phyloP scores from a whole-genome alignment of 2,113 vertebrate genomes.

The Choloepus hoffmanni region DNA sequence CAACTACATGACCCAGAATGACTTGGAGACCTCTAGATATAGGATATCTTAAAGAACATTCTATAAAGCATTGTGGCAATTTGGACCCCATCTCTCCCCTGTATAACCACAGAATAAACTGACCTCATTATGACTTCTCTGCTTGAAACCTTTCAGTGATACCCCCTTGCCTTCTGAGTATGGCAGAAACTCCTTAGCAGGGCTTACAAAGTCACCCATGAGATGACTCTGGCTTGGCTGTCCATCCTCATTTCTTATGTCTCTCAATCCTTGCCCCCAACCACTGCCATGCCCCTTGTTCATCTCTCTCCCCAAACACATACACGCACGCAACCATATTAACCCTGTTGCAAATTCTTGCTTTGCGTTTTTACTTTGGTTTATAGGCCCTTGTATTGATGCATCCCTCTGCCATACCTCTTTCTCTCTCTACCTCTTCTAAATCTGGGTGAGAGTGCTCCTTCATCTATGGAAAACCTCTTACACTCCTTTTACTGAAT shows the following conservation, averaged over 20 bases:
- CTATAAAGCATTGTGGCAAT: neutral
- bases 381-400: neutral
- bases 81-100: neutral
- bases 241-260: neutral
- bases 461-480: neutral
- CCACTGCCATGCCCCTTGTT: too few species aligned
- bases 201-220: neutral
- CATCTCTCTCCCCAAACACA: neutral
- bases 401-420: neutral
- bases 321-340: neutral
- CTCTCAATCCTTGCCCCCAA: neutral
- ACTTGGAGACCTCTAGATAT: neutral
- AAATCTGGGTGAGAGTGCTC: neutral
- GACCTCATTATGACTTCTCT: neutral
- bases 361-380: neutral
- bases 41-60: neutral
- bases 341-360: neutral
- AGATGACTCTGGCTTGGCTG: neutral
- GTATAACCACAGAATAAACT: neutral
- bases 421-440: neutral
- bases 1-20: neutral
- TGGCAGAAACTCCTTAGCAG: neutral
- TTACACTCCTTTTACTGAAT: neutral
- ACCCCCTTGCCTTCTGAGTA: neutral
- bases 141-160: neutral